Conservation (phyloP, 1,140 invertebrate species). For the Drosophila pallidifrons region DNA sequence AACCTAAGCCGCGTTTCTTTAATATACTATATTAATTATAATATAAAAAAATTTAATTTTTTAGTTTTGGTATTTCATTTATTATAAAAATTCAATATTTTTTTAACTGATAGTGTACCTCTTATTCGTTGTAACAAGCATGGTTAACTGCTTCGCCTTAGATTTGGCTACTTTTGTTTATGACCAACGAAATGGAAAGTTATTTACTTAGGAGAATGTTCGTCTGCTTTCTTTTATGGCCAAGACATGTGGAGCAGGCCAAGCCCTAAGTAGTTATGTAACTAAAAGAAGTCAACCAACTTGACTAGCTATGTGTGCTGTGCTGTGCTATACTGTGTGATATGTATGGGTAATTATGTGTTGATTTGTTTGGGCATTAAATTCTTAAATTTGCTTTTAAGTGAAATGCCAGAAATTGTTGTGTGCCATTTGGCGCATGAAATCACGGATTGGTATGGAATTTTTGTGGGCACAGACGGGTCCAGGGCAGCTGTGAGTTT, state of each 20-base stretch:
- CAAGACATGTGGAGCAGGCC: slow-evolving; percentile 63
- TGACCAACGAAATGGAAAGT: slow-evolving; percentile 78
- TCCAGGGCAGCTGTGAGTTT: background rate
- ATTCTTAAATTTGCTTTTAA: slow-evolving; percentile 72
- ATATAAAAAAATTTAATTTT: too few species aligned
- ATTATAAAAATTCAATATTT: too few species aligned
- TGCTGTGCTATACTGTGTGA: background rate
- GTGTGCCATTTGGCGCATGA: slow-evolving; percentile 76
- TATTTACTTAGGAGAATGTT: slow-evolving; percentile 69
- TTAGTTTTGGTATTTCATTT: too few species aligned
- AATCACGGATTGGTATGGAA: slow-evolving; percentile 75
- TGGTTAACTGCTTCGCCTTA: background rate
- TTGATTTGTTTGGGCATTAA: slow-evolving; percentile 74
- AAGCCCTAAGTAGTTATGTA: slow-evolving; percentile 32
- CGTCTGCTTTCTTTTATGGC: slow-evolving; percentile 73
- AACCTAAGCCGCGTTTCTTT: too few species aligned
- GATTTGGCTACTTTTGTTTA: slow-evolving; percentile 67
- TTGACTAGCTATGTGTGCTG: background rate
- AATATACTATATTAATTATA: too few species aligned
- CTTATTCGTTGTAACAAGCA: background rate
- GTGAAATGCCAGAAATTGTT: slow-evolving; percentile 67
- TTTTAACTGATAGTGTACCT: slow-evolving; percentile 5
- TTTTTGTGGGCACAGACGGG: slow-evolving; percentile 21
- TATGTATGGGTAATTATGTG: slow-evolving; percentile 70
- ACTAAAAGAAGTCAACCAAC: slow-evolving; percentile 1